A percentile compares a stretch with the other conserved stretches of the same genome.
Evolutionary conservation across 2,113 vertebrate species (phyloP).

Genomic region (Rana temporaria): DNA sequence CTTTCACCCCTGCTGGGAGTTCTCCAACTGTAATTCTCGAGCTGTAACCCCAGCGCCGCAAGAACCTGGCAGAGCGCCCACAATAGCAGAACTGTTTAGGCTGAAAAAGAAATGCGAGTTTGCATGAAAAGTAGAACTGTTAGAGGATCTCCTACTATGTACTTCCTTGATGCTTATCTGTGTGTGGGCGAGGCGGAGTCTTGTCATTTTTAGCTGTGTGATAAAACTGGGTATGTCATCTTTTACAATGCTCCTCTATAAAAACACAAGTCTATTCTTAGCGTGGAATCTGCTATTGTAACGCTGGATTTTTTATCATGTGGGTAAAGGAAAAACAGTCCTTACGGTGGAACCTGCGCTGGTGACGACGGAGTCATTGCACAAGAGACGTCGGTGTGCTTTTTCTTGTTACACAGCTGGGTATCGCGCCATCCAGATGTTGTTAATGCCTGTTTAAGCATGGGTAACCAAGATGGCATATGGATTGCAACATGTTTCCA

Average conservation of each 20-base stretch:
- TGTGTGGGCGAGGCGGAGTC: not conserved
- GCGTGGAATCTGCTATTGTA: not conserved
- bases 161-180: not conserved
- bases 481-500: slow-evolving; percentile 74
- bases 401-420: slow-evolving; percentile 67
- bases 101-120: too few relatives aligned
- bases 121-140: not conserved
- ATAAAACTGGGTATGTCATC: slow-evolving; percentile 25
- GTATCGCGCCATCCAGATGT: slow-evolving; percentile 73
- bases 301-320: not conserved
- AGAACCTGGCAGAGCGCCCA: not conserved
- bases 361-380: not conserved
- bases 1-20: too few relatives aligned
- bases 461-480: slow-evolving; percentile 74
- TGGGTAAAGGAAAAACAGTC: not conserved
- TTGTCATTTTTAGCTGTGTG: slow-evolving; percentile 25
- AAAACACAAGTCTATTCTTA: slow-evolving; percentile 28
- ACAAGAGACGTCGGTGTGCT: not conserved
- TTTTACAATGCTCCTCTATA: not conserved
- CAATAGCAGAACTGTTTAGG: too few relatives aligned
- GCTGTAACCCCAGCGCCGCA: not conserved
- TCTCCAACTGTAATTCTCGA: not conserved
- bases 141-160: slow-evolving; percentile 26
- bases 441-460: slow-evolving; percentile 71
- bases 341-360: not conserved